Base-by-base conservation (phyloP, 2,113 vertebrate species). In the Carettochelys insculpta region DNA sequence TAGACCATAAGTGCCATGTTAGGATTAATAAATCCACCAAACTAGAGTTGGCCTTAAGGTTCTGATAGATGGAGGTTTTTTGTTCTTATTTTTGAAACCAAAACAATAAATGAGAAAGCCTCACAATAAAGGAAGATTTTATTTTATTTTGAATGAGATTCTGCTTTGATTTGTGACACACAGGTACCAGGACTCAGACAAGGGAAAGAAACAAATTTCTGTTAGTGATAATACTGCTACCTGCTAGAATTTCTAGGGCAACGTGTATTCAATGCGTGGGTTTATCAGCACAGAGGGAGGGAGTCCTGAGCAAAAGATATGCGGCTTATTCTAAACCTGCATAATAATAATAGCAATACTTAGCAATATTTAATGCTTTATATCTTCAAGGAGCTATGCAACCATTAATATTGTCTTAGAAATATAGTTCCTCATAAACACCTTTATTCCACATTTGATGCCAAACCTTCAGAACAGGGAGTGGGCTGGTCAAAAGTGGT, bases 81-180 rank as follows among this genome's bases (percentile, higher is more conserved):
- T 34, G 34, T 34, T 75, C 91, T 82, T 95, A 84, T 89, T 94
- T 95, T 87, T 91, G 88, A 24, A 41, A 25, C 81, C 90, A 87
- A 41, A 92, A 89, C 51, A 65, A 86, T 71, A 77, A 53, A 90
- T 80, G 80, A 78, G 90, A 43, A 80, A 90, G 43, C 84, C 85
- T 87, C 41, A 80, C 78, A 52, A 90, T 90, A 87, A 95, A 94
- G 78, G 79, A 82, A 92, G 86, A n/a, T 38, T 76, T 86, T 89
- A 85, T 76, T 93, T 93, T 92, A 85, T 47, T 95, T 92, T 95
- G 80, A 89, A 92, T 82, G 82, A 83, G 75, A 80, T 93, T 91
- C 77, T 88, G 82, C 29, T 83, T 93, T 90, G 80, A 93, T 89
- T 93, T 94, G 76, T 91, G 54, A 81, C 90, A 95, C 85, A 71